Base-by-base conservation (phyloP, 2,113 vertebrate genomes). In the Zingel zingel region DNA sequence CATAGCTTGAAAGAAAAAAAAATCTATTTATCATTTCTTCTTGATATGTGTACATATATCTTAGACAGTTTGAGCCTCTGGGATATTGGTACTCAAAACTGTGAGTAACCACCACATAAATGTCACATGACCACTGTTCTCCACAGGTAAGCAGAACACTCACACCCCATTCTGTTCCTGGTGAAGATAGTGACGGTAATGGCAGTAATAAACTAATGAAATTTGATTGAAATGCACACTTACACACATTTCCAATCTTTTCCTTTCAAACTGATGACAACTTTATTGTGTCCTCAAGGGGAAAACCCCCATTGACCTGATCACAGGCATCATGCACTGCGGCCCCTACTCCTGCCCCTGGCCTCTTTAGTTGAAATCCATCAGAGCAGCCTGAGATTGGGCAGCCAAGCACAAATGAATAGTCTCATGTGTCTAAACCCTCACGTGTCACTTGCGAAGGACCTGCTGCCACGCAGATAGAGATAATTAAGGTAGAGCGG, bases 401-500 rank as follows among this genome's bases (percentile, higher is more conserved):
- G 85, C 76, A 90, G 61, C 86, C 76, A 79, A 81, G 88, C 83
- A 87, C 72, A 85, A 86, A 82, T 74, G 47, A 90, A 73, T 63
- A 59, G 77, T 83, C 71, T 88, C 86, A 86, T 88, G 79, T 84
- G 90, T 89, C 87, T 80, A 74, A 89, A 83, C 48, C 66, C 89
- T 92, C 87, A 90, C 80, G 56, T 87, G 87, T 91, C 87, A 79
- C 72, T 72, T 54, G 23, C 5, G 43, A 74, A 85, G 73, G 83
- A 85, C 81, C 79, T 43, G 61, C 53, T 74, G 71, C 82, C 75
- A 59, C 3, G 51, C 71, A 77, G 58, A 51, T 15, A 53, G 36
- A 45, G 63, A 85, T 68, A 72, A 61, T 80, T 61, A 79, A 63
- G 65, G 70, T 84, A 0, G 4, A 69, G 25, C 15, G 18, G 39